Base-by-base conservation (phyloP, 2,113 vertebrate genomes). In the Scomber japonicus region DNA sequence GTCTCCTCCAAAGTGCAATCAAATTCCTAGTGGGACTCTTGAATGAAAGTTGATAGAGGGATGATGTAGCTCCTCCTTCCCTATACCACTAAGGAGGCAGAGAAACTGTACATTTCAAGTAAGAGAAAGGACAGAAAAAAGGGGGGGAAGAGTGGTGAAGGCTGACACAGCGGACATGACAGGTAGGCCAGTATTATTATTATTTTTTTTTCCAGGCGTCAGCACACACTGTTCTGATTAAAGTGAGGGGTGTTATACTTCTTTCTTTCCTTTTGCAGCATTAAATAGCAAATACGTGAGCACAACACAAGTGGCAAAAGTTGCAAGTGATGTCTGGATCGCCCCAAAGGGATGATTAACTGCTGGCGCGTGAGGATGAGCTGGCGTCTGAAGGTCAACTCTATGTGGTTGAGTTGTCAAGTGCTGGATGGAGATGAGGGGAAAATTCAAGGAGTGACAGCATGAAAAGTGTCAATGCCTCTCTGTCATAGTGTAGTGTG, bases 221-320 rank as follows among this genome's bases (percentile, higher is more conserved):
- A 86, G 86, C 84, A 87, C 71, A 83, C 61, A 59, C 17, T 57
- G 71, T 35, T 69, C 65, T 88, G 86, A 89, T 83, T 83, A 83
- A 86, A 84, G 30, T 69, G 44, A 31, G 21, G 27, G 4, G 24
- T 9, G n/a, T 4, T 17, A 24, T 14, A 10, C 53, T 45, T 55
- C 53, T 66, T 65, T 63, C 66, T 56, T 64, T 21, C 11, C 30
- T 48, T 78, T 67, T 40, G 13, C 55, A 17, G 56, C 45, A 64
- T 71, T 30, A 89, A 75, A 78, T 72, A 31, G 64, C 61, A 74
- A 56, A 56, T 31, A 48, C 4, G 17, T 15, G 40, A 68, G 51
- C 31, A 16, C 16, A 56, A n/a, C 4, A 48, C 62, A 66, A 56
- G 27, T 19, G 21, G 51, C 1, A 48, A 69, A 55, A 62, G 75